Conservation (phyloP, 2,113 vertebrate species). For the Setophaga coronata region DNA sequence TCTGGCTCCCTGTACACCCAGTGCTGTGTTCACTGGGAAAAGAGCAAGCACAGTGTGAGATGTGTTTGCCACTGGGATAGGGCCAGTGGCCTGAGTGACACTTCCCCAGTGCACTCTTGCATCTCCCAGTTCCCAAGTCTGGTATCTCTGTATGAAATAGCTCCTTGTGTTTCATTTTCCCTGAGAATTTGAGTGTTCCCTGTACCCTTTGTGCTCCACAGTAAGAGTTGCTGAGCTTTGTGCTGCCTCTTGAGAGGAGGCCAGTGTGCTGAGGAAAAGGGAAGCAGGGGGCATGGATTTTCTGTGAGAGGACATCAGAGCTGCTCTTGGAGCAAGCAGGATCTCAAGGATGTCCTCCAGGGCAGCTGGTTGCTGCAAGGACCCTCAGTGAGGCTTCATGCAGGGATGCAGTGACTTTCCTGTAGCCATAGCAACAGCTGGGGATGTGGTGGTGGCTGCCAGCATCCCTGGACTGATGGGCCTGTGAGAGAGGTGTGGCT, state of each 20-base stretch:
- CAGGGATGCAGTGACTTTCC: neutral
- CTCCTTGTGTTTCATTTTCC: neutral
- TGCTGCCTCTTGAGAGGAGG: neutral
- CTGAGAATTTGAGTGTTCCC: neutral
- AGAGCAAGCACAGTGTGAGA: neutral
- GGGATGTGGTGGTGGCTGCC: neutral
- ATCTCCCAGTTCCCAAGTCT: neutral
- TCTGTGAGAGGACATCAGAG: neutral
- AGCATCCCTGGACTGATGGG: neutral
- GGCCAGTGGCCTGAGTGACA: accelerated
- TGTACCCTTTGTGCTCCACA: neutral
- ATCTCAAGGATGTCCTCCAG: neutral
- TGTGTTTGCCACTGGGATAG: neutral
- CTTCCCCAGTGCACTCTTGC: accelerated
- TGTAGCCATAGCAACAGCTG: neutral
- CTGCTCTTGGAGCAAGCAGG: neutral
- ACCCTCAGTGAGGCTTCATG: accelerated
- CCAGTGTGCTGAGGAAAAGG: neutral
- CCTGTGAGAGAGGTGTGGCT: neutral
- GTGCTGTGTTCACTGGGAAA: accelerated
- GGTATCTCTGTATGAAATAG: neutral
- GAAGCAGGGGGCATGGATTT: neutral
- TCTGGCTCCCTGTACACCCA: neutral
- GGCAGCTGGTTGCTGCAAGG: accelerated
- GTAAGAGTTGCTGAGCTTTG: neutral